Base-by-base conservation (phyloP, 2,797 vertebrate species). In the Xiphorhynchus erythropygius region DNA sequence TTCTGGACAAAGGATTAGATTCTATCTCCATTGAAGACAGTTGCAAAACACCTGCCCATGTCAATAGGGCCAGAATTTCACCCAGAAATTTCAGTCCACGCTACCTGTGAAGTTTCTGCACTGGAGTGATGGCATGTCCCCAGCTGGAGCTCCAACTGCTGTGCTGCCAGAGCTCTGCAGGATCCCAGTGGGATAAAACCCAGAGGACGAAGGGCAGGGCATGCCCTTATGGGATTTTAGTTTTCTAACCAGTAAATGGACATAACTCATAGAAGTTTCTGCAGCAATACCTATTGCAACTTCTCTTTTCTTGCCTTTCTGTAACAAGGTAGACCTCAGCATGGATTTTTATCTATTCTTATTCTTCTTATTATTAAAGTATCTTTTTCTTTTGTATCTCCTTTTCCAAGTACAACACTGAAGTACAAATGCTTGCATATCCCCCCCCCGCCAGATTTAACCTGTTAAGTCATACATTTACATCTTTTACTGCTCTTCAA, bases 71-170 rank as follows among this genome's bases (percentile, higher is more conserved):
- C 27, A 33, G 69, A 87, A 84, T 75, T 71, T 65, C 73, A 91
- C n/a, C 18, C 46, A 35, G 30, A 46, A 53, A 65, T 73, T 68
- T 32, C 39, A 14, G 18, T 73, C 47, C n/a, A 30, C 0, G 0
- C 22, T 32, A 4, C 21, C 53, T 33, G 37, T 25, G 56, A 78
- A 44, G 69, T 3, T 63, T 49, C 49, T 74, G 37, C 10, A 2
- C 42, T 7, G 7, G 8, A 32, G 4, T 65, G 32, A 1, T 39
- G 50, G 46, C 41, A 18, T 2, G 0, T 74, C 16, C 52, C 37
- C 42, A 55, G 46, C 39, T 28, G 37, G 28, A 55, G 15, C 52
- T 35, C 27, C 3, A 1, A 4, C 8, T 18, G 64, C 65, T 30
- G 42, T 3, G 3, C 33, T 67, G 62, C 44, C 84, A 32, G 74